Conservation (phyloP, 2,113 vertebrate species). For the Dinomys branickii region DNA sequence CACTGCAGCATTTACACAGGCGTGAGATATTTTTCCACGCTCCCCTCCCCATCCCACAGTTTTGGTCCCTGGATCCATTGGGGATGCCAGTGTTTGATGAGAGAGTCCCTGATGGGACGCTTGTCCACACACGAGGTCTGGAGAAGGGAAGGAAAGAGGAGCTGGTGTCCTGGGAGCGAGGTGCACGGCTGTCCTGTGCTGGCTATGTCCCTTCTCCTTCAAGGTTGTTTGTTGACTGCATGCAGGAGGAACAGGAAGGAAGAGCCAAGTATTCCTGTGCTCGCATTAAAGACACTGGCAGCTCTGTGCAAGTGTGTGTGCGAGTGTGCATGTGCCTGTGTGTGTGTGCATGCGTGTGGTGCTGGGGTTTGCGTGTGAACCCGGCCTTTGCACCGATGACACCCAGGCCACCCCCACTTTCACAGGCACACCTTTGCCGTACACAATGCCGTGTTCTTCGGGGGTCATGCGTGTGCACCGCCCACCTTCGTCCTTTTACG, state of each 20-base stretch:
- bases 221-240: background rate
- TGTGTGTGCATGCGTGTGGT: background rate
- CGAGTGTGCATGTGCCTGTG: no score
- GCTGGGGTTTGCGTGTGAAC: background rate
- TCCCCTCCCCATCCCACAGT: no score
- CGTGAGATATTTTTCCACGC: background rate
- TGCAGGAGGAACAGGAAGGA: background rate
- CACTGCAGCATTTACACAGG: background rate
- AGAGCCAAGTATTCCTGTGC: rapidly evolving
- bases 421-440: background rate
- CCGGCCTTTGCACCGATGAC: background rate
- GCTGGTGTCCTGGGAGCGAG: background rate
- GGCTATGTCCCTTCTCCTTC: background rate
- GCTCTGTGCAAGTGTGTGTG: background rate
- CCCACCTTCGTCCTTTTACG: background rate
- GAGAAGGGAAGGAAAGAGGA: background rate
- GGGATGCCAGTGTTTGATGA: background rate
- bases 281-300: background rate
- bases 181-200: rapidly evolving
- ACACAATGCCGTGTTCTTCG: no score
- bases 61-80: background rate
- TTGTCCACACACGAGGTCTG: background rate
- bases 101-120: background rate
- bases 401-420: background rate
- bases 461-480: no score